Conservation (phyloP, 2,888 invertebrate genomes). For the Volucella inanis region DNA sequence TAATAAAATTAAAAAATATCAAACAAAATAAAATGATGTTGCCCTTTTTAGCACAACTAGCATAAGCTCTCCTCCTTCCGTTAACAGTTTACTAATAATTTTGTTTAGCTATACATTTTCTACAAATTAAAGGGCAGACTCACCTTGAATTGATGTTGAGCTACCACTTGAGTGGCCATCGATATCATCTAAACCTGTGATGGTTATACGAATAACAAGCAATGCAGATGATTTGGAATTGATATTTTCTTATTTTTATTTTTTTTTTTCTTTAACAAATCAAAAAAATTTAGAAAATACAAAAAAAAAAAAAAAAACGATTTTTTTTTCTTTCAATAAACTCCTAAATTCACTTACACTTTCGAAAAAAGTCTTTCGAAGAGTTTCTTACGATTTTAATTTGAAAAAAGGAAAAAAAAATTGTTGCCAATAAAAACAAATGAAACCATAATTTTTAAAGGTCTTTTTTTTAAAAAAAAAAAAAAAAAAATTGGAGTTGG, state of each 20-base stretch:
- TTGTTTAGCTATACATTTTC: background rate
- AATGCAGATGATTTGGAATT: slow-evolving; percentile 61
- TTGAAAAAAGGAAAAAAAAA: too few species aligned
- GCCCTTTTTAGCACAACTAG: slow-evolving; percentile 17
- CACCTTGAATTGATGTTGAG: slow-evolving; percentile 88
- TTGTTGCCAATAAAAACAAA: too few species aligned
- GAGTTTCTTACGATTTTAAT: background rate
- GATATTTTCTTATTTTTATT: background rate
- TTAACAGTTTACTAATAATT: background rate
- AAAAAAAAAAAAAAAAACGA: slow-evolving; percentile 16
- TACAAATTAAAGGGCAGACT: slow-evolving; percentile 58
- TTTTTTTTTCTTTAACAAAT: slow-evolving; percentile 15
- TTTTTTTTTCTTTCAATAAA: slow-evolving; percentile 12
- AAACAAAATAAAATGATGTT: slow-evolving; percentile 10
- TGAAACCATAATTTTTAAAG: too few species aligned
- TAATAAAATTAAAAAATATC: background rate
- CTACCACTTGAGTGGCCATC: slow-evolving; percentile 89
- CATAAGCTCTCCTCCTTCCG: slow-evolving; percentile 44
- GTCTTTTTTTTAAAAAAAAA: too few species aligned
- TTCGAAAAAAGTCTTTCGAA: background rate
- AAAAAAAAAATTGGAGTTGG: too few species aligned
- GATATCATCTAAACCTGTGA: slow-evolving; percentile 84
- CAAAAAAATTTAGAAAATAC: slow-evolving; percentile 5
- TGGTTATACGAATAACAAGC: slow-evolving; percentile 59
- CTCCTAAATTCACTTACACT: slow-evolving; percentile 42